A percentile compares a stretch with the other conserved stretches of the same genome.
These are phyloP conservation scores for Platyrinchus mystaceus DNA, from an alignment of 2,797 vertebrate genomes.

Conservation along the genomic window DNA sequence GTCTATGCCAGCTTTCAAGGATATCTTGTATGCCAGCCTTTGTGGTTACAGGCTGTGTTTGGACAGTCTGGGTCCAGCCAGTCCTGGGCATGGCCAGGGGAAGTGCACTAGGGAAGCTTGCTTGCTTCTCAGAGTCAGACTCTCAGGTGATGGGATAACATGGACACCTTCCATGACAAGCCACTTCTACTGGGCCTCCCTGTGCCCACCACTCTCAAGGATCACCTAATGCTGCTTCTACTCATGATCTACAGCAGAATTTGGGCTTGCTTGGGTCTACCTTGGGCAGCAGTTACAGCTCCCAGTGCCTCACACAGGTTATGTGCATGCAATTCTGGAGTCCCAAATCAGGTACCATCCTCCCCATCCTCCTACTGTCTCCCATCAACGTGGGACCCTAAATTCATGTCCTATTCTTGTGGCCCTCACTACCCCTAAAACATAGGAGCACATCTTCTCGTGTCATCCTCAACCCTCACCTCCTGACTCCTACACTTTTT, in stretches of 20 bases:
- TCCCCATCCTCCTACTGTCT: background rate
- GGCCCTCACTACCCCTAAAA: background rate
- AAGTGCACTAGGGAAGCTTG: background rate
- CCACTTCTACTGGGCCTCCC: background rate
- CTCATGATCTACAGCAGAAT: background rate
- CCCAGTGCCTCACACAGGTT: background rate
- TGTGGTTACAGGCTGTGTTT: background rate
- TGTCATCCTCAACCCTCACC: background rate
- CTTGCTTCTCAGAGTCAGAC: background rate
- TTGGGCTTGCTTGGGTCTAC: background rate
- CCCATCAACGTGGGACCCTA: background rate
- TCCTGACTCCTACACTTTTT: background rate
- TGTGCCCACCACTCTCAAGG: background rate
- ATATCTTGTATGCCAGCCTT: background rate
- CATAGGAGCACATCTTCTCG: background rate
- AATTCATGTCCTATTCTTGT: background rate
- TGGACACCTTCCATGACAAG: background rate
- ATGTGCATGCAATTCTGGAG: background rate
- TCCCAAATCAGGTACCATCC: background rate
- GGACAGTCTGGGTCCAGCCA: background rate
- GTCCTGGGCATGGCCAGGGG: accelerated
- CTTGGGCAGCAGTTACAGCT: background rate
- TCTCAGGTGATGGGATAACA: accelerated
- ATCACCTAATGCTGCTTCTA: background rate
- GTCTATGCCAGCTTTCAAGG: background rate